Evolutionary conservation across 2,113 vertebrate genomes (phyloP).

Genomic region (Coptodon rendalli): DNA sequence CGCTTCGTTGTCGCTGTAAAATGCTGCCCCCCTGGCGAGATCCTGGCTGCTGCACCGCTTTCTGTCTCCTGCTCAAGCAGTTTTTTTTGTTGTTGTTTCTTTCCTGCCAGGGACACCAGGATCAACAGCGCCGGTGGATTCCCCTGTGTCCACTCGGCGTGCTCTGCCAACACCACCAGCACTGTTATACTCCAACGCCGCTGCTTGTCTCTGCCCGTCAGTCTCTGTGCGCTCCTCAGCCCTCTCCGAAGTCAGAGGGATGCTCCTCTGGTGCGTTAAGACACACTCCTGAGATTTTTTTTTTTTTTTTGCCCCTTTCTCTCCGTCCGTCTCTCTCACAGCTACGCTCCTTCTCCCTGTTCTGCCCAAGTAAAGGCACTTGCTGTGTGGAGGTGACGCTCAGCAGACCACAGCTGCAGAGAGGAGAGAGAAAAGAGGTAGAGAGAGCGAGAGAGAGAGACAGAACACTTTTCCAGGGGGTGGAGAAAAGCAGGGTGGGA

Average conservation of each 20-base stretch:
- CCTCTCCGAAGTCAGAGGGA: conserved; percentile 26
- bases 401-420: conserved; percentile 67
- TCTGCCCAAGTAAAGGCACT: conserved; percentile 64
- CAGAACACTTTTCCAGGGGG: conserved; percentile 43
- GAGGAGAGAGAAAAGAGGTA: conserved; percentile 41
- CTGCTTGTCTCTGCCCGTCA: conserved; percentile 1
- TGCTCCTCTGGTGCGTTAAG: conserved; percentile 14
- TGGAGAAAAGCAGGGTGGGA: conserved; percentile 30
- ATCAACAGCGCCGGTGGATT: conserved; percentile 35
- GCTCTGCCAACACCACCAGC: conserved; percentile 21
- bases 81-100: background rate
- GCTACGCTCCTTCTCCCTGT: conserved; percentile 36
- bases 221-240: conserved; percentile 19
- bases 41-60: conserved; percentile 5
- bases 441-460: conserved; percentile 11
- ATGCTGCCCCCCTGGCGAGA: conserved; percentile 37
- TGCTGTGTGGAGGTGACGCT: conserved; percentile 64
- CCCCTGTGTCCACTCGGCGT: conserved; percentile 11
- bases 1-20: conserved; percentile 28
- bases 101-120: conserved; percentile 30
- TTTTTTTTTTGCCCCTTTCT: background rate
- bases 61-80: conserved; percentile 28
- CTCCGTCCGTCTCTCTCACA: background rate
- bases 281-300: conserved; percentile 11
- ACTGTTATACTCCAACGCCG: conserved; percentile 6